Evolutionary conservation across 2,797 vertebrate genomes (phyloP).

Genomic region (Sebastes vulpes): DNA sequence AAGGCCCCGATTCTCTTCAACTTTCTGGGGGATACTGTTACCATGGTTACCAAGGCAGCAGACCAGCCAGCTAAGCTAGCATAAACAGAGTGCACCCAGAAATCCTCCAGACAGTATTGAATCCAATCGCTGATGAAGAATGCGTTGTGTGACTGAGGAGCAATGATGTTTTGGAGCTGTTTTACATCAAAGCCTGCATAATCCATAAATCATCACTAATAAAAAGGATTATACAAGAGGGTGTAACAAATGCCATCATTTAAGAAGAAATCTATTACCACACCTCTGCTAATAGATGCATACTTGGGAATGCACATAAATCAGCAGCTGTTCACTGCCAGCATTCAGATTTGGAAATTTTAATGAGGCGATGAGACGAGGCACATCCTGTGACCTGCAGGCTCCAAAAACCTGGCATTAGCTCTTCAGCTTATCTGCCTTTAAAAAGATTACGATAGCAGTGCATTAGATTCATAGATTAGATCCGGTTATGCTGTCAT

Average conservation of each 20-base stretch:
- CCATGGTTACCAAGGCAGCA: constrained; percentile 80
- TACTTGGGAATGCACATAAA: constrained; percentile 11
- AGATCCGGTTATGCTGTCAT: constrained; percentile 10
- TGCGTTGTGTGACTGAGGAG: constrained; percentile 1
- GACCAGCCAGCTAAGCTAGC: constrained; percentile 71
- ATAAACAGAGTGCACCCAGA: constrained; percentile 66
- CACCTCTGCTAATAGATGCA: background rate
- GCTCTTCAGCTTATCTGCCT: constrained; percentile 55
- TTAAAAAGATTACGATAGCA: constrained; percentile 65
- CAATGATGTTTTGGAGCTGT: background rate
- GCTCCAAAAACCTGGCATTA: constrained; percentile 48
- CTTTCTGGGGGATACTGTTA: constrained; percentile 76
- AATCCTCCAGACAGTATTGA: constrained; percentile 58
- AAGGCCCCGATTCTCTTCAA: constrained; percentile 49
- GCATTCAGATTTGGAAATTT: constrained; percentile 36
- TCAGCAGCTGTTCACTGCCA: constrained; percentile 27
- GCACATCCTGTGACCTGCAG: constrained; percentile 21
- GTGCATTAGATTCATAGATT: constrained; percentile 59
- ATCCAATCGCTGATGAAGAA: constrained; percentile 34
- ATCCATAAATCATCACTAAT: background rate
- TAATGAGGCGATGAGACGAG: constrained; percentile 28
- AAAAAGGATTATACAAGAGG: background rate
- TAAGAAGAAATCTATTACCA: background rate
- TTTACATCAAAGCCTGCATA: background rate
- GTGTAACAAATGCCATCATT: background rate